These are phyloP conservation scores for Atherinomorus stipes DNA, from an alignment of 2,113 vertebrate species.

Conservation along the genomic window DNA sequence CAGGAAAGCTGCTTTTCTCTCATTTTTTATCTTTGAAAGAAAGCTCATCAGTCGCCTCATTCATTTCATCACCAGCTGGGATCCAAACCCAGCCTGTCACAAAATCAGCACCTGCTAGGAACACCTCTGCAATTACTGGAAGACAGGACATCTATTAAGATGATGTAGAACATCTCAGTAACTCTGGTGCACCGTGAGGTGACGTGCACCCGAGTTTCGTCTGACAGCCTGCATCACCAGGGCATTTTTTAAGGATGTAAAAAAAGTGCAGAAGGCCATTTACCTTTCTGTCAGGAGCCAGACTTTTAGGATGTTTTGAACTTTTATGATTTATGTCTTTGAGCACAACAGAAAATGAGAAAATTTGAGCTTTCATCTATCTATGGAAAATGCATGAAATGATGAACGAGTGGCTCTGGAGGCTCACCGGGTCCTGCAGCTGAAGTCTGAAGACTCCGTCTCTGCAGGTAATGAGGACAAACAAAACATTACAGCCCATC, in stretches of 20 bases:
- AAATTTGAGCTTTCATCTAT: constrained; percentile 38
- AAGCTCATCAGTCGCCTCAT: not conserved
- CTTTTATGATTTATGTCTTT: constrained; percentile 50
- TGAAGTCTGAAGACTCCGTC: constrained; percentile 14
- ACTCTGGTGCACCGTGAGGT: not conserved
- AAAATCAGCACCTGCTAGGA: constrained; percentile 1
- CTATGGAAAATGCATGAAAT: constrained; percentile 30
- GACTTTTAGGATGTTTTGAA: constrained; percentile 26
- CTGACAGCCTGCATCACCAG: not conserved
- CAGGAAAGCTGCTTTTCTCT: not conserved
- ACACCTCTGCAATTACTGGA: not conserved
- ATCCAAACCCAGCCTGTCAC: not conserved
- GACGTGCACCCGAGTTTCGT: not conserved
- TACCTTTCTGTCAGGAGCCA: constrained; percentile 31
- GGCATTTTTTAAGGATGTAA: constrained; percentile 2
- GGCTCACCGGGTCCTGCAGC: constrained; percentile 31
- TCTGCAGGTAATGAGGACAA: constrained; percentile 20
- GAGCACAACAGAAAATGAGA: constrained; percentile 33
- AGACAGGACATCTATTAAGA: constrained; percentile 5
- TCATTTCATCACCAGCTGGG: not conserved
- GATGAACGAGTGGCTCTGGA: constrained; percentile 38
- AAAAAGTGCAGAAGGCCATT: constrained; percentile 20
- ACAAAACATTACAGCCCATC: constrained; percentile 3
- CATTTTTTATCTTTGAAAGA: not conserved
- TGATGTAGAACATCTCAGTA: not conserved